Percentiles rank a stretch among this genome's conserved stretches.
Evolutionary conservation across 2,113 vertebrate species (phyloP).

Genomic region (Ptyas mucosa): DNA sequence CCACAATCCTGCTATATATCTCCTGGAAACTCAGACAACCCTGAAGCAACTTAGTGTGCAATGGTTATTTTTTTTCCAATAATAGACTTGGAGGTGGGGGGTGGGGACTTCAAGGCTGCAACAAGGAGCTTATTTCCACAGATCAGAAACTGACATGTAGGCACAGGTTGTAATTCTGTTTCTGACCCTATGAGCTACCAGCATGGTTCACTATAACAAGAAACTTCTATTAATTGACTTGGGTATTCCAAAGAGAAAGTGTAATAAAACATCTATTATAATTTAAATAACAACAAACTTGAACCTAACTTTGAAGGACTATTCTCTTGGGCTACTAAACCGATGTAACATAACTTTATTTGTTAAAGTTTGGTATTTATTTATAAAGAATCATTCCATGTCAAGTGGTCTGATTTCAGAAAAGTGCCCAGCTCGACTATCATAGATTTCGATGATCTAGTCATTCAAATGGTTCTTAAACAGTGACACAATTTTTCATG

Average conservation of each 20-base stretch:
- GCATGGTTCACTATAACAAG: background rate
- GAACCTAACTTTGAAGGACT: background rate
- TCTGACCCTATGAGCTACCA: background rate
- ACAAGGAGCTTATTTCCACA: background rate
- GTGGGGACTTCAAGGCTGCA: background rate
- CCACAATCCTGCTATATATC: background rate
- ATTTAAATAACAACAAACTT: background rate
- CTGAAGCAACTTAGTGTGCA: background rate
- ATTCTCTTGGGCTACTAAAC: background rate
- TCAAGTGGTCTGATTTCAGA: too few relatives aligned
- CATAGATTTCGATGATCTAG: background rate
- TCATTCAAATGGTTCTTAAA: background rate
- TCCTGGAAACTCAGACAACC: background rate
- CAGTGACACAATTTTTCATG: background rate
- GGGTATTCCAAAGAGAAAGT: background rate
- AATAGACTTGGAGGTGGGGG: background rate
- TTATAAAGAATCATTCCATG: background rate
- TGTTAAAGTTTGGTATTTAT: background rate
- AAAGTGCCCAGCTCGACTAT: too few relatives aligned
- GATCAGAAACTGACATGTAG: background rate
- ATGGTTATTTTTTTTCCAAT: background rate
- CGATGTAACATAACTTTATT: background rate
- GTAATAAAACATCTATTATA: background rate
- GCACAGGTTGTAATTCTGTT: background rate
- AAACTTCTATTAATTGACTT: background rate